Base-by-base conservation (phyloP, 2,888 invertebrate genomes). In the Orthosia cruda region DNA sequence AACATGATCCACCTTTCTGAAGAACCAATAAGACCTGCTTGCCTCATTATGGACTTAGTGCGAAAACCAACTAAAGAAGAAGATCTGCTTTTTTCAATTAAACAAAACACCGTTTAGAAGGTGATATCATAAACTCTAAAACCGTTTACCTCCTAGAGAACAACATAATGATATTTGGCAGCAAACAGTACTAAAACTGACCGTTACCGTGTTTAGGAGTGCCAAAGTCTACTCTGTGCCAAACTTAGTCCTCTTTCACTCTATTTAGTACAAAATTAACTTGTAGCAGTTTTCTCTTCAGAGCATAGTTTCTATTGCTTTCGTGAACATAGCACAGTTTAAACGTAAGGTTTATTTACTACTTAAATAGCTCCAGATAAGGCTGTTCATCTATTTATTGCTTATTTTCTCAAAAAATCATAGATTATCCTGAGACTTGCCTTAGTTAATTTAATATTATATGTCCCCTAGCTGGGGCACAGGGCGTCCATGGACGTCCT, bases 221-320 rank as follows among this genome's bases (percentile, higher is more conserved):
- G 74, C 71, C 74, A 71, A 76, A 67, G 61, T 76, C 55, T 23
- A 16, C 18, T 47, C 54, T 26, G 70, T 68, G 79, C 83, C 86
- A 84, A 85, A 83, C 61, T 83, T 78, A 59, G 64, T 64, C 61
- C 52, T 61, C 58, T 55, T 55, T 58, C n/a, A 54, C 64, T 74
- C 57, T 68, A 77, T 82, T 72, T 68, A 86, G 58, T 55, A 16
- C 57, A 70, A 79, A 81, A 83, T 83, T 77, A 71, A 81, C 76
- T 81, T 72, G 74, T 26, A 49, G 47, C 45, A 49, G 65, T 71
- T 72, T 57, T 18, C 65, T 70, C 65, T 76, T 77, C 54, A 12
- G 73, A 61, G 64, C 55, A 40, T 61, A 55, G 58, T 69, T 79
- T 66, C 55, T 68, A 40, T 63, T 55, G 59, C 67, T 69, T 66